Conservation (phyloP, 2,888 invertebrate species). For the Amphipyra tragopoginis region DNA sequence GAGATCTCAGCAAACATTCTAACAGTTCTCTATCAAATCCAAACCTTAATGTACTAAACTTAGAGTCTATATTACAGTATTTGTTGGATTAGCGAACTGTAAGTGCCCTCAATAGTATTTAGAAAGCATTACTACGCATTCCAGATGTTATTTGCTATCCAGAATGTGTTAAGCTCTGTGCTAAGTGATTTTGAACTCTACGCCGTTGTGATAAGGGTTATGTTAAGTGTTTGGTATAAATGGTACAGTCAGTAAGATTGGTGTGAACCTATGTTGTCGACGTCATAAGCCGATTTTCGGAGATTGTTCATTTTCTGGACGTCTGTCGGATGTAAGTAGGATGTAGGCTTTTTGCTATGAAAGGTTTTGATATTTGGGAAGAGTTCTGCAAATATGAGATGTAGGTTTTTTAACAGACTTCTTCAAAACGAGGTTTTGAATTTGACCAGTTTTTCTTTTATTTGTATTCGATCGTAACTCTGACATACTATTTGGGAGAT, state of each 20-base stretch:
- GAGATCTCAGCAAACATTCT: not conserved
- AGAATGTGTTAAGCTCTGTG: constrained; percentile 17
- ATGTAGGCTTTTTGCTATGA: constrained; percentile 1
- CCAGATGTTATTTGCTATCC: constrained; percentile 69
- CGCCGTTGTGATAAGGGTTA: not conserved
- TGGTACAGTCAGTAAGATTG: constrained; percentile 55
- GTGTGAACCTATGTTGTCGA: constrained; percentile 74
- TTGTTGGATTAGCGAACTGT: constrained; percentile 29
- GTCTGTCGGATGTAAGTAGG: constrained; percentile 40
- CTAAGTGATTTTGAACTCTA: constrained; percentile 12
- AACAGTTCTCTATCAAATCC: not conserved
- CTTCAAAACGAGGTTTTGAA: too few relatives aligned
- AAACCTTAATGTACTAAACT: accelerated
- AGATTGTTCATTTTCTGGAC: constrained; percentile 62
- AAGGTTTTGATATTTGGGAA: not conserved
- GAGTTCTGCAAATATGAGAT: too few relatives aligned
- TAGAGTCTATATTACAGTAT: constrained; percentile 15
- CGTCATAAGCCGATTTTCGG: constrained; percentile 79
- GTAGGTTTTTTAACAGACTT: too few relatives aligned
- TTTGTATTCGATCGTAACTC: too few relatives aligned
- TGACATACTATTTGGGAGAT: too few relatives aligned
- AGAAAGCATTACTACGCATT: constrained; percentile 79
- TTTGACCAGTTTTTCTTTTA: too few relatives aligned
- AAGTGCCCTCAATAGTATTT: constrained; percentile 66
- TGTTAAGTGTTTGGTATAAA: not conserved